Evolutionary conservation across 1,140 invertebrate species (phyloP).

Genomic region (Drosophila rhopaloa): DNA sequence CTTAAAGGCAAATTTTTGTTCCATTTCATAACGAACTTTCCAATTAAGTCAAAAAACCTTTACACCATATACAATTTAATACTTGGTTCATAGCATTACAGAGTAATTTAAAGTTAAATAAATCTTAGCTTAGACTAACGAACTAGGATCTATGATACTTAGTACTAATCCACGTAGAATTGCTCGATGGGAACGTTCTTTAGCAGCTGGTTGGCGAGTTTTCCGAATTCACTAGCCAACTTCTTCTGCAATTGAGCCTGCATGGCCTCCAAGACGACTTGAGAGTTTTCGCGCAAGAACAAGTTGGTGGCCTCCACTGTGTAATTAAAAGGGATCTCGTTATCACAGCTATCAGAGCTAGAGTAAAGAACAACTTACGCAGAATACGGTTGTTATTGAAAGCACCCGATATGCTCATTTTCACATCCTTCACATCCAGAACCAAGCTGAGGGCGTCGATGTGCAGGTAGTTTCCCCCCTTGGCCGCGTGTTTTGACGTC

Average conservation of each 20-base stretch:
- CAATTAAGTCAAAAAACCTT: not conserved
- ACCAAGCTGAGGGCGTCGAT: constrained; percentile 88
- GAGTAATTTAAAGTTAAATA: constrained; percentile 64
- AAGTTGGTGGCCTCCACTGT: constrained; percentile 90
- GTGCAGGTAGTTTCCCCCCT: constrained; percentile 86
- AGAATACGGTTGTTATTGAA: constrained; percentile 90
- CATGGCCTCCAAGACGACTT: constrained; percentile 89
- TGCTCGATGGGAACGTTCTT: constrained; percentile 87
- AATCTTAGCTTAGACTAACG: constrained; percentile 25
- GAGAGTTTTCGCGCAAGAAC: constrained; percentile 89
- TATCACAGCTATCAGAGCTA: not conserved
- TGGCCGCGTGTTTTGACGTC: constrained; percentile 85
- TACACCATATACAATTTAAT: constrained; percentile 62
- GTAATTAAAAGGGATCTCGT: constrained; percentile 4
- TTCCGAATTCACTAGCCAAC: constrained; percentile 87
- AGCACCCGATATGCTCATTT: constrained; percentile 88
- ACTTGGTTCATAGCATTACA: constrained; percentile 62
- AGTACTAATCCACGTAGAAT: constrained; percentile 85
- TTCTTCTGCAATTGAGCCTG: constrained; percentile 88
- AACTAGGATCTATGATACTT: not conserved
- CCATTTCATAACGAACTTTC: no score
- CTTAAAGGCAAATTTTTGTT: no score
- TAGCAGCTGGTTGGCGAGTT: constrained; percentile 88
- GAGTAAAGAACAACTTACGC: constrained; percentile 85
- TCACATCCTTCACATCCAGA: constrained; percentile 87